Base-by-base conservation (phyloP, 2,113 vertebrate species). In the Brachionichthys hirsutus region DNA sequence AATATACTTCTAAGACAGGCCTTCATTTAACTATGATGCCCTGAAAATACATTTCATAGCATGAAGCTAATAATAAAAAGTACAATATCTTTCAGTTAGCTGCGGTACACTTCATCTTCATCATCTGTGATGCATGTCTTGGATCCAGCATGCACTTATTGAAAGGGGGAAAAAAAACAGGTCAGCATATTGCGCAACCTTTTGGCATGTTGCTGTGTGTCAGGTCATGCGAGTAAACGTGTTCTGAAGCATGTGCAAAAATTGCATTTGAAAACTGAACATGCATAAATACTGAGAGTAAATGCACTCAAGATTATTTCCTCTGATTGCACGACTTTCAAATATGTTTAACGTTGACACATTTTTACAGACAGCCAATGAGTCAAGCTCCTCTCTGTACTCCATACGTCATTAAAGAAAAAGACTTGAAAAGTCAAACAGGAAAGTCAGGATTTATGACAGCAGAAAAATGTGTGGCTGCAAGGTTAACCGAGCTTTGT, bases 401-500 rank as follows among this genome's bases (percentile, higher is more conserved):
- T 17, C 19, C 53, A 48, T 24, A 34, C 48, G 70, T 30, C 72
- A 79, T 77, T 66, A 22, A 73, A 75, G 47, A 52, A 74, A 81
- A 73, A 66, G 72, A 64, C 12, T 51, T 71, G 60, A 77, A 85
- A 82, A 15, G 83, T 85, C 75, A 90, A 90, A 90, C 89, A 82
- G 87, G 90, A 89, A 89, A 92, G 83, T 87, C 89, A 84, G 81
- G 88, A 87, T 86, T 89, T 73, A 78, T 80, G 74, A 78, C 63
- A 64, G 80, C 70, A 83, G 70, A 88, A 84, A 75, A 91, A 90
- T 84, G 74, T 70, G 81, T 83, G 70, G 80, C 86, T 87, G 88
- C 64, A 68, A 88, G 85, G 80, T 90, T 85, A 76, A 80, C 73
- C 73, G 75, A 67, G 74, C 78, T 69, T 82, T 70, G 75, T 82